Conservation (phyloP, 2,888 invertebrate genomes). For the Tetragonula carbonaria region DNA sequence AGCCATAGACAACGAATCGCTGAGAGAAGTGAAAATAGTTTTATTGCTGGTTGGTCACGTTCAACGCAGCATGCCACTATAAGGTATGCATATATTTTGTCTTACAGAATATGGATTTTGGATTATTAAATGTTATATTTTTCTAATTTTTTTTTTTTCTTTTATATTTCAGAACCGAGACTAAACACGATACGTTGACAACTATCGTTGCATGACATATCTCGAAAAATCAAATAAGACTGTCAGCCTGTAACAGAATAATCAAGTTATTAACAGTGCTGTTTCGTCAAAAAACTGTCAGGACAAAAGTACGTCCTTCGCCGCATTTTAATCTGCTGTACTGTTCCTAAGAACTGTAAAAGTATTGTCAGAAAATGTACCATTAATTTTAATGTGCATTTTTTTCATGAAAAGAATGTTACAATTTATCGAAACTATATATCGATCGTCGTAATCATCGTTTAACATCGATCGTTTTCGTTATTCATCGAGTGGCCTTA, state of each 20-base stretch:
- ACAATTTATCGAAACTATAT: not conserved
- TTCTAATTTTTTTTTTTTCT: not conserved
- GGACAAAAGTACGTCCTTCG: not conserved
- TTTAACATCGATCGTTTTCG: conserved; percentile 23
- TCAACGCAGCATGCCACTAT: conserved; percentile 82
- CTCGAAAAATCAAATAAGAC: conserved; percentile 33
- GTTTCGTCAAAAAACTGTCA: conserved; percentile 6
- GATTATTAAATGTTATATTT: not conserved
- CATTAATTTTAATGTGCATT: conserved; percentile 23
- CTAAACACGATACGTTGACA: conserved; percentile 76
- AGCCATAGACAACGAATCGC: conserved; percentile 74
- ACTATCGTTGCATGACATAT: conserved; percentile 79
- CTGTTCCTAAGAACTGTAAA: conserved; percentile 50
- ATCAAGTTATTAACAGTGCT: conserved; percentile 31
- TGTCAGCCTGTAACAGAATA: conserved; percentile 10
- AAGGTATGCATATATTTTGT: conserved; percentile 69
- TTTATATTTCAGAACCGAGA: conserved; percentile 67
- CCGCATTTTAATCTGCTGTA: conserved; percentile 23
- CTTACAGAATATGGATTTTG: not conserved
- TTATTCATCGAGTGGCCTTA: conserved; percentile 70
- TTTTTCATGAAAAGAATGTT: conserved; percentile 12
- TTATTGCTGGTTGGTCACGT: conserved; percentile 82
- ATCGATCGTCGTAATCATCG: not conserved
- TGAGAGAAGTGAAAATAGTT: conserved; percentile 74
- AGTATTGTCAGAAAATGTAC: conserved; percentile 7